Conservation (phyloP, 2,888 invertebrate species). For the Alloplasta piceator region DNA sequence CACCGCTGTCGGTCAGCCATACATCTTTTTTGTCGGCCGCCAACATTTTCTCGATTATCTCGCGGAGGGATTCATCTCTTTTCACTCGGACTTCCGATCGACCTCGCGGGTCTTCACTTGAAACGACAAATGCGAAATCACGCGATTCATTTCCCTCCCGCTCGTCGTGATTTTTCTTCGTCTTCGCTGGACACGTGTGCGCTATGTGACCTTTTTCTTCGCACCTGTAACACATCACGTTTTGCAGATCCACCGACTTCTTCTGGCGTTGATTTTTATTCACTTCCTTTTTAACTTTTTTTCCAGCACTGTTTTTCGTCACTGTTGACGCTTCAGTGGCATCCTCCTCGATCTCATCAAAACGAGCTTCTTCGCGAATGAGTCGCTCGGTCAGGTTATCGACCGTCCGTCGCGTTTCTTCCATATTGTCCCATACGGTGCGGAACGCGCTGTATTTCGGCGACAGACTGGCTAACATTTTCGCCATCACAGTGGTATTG, state of each 20-base stretch:
- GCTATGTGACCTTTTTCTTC: slow-evolving; percentile 33
- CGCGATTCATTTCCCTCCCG: neutral
- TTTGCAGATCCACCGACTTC: neutral
- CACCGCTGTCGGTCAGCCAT: slow-evolving; percentile 56
- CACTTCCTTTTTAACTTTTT: neutral
- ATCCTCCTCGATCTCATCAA: neutral
- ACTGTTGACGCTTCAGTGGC: neutral
- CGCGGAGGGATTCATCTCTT: neutral
- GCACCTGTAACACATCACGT: slow-evolving; percentile 29
- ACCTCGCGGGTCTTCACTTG: neutral
- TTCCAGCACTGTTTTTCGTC: neutral
- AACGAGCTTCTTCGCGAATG: slow-evolving; percentile 2
- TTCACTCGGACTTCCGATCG: neutral
- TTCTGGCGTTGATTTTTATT: slow-evolving; percentile 9
- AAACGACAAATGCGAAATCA: slow-evolving; percentile 3
- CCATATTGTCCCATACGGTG: slow-evolving; percentile 16
- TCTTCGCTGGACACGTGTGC: slow-evolving; percentile 8
- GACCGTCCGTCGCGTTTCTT: neutral
- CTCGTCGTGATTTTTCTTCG: neutral
- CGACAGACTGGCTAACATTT: slow-evolving; percentile 1
- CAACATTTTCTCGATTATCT: neutral
- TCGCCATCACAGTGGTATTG: neutral
- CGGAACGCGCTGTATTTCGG: neutral
- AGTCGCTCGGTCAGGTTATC: slow-evolving; percentile 12
- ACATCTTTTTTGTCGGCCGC: slow-evolving; percentile 5